Evolutionary conservation across 1,140 invertebrate species (phyloP), one percentile per base, ranked within the genome.

Genomic region (Drosophila kohkoa): DNA sequence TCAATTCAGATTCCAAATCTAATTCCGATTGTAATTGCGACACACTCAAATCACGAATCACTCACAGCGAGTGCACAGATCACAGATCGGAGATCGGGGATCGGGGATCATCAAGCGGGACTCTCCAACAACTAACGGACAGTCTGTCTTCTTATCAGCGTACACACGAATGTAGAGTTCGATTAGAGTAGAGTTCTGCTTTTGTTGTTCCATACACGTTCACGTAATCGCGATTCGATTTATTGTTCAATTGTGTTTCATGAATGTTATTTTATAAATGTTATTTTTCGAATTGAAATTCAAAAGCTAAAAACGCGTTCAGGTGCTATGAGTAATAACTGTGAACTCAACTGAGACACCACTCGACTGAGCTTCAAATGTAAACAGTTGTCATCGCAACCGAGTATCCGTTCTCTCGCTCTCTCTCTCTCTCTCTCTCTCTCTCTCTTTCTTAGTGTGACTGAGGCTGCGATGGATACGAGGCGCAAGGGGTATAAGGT

Each of bases 371-470:
- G 35, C 35, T 63, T 51, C 49, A 77, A 83, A 71, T 82, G 83
- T 87, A 81, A 87, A 88, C 83, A 83, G 80, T 88, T 70, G 28
- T 57, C n/a, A n/a, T 57, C 49, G 32, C 32, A 41, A 11, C 5
- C 41, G 41, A 43, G 41, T 43, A 5, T 4, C 41, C 41, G 41
- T n/a, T 43, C 32, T 38, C 67, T 70, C 43, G 32, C 15, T n/a
- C 49, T 35, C 60, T 64, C 35, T 43, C 52, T 45, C 51, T 70
- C 43, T 32, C 15, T n/a, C 49, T 35, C 15, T n/a, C 49, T 35
- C 52, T 45, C 51, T 16, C 32, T 8, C 32, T 8, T 11, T 25
- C 51, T 68, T 5, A 35, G 46, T 25, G 46, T 16, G 15, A 25
- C 43, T 30, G 15, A 16, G 43, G 30, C 28, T 54, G 51, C 25